Base-by-base conservation (phyloP, 1,140 invertebrate genomes). In the Ceratina japonica region DNA sequence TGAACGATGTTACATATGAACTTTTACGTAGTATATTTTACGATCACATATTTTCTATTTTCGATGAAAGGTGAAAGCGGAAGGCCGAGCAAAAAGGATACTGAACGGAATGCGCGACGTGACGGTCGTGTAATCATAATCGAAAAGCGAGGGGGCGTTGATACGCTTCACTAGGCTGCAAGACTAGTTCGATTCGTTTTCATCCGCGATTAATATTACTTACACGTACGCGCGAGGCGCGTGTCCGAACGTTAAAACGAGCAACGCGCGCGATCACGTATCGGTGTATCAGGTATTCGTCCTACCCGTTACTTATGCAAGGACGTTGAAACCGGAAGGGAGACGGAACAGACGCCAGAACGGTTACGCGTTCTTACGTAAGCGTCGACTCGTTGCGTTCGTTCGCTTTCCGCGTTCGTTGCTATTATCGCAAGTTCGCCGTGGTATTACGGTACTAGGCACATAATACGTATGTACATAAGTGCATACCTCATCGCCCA, bases 391-490 rank as follows among this genome's bases (percentile, higher is more conserved):
- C 66, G 66, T 66, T 18, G 44, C 63, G 63, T 64, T 79, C 51
- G 62, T 79, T 79, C 52, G 77, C 69, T 79, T 65, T 75, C 63
- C 10, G 63, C 37, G 15, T 68, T 75, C 37, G 66, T 79, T 75
- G 75, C 77, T 61, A 49, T 79, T 73, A 79, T 79, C 76, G n/a
- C 52, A 51, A 51, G 27, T 20, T 20, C 37, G 24, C n/a, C 7
- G 69, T 37, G 61, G 52, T 64, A 31, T 44, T 44, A 44, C 37
- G 37, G 37, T 44, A 44, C 37, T 8, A 44, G 37, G 37, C 37
- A 44, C 37, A 44, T 44, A 44, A 44, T 44, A 44, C 10, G 37
- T 44, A 44, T 7, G 37, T 44, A 44, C 37, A 44, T 44, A 44
- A 44, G 37, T 44, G 37, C 37, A 44, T 44, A 44, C 37, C 37